Percentiles rank a stretch among this genome's conserved stretches.
Evolutionary conservation across 2,888 invertebrate genomes (phyloP).

Genomic region (Fabriciana adippe): DNA sequence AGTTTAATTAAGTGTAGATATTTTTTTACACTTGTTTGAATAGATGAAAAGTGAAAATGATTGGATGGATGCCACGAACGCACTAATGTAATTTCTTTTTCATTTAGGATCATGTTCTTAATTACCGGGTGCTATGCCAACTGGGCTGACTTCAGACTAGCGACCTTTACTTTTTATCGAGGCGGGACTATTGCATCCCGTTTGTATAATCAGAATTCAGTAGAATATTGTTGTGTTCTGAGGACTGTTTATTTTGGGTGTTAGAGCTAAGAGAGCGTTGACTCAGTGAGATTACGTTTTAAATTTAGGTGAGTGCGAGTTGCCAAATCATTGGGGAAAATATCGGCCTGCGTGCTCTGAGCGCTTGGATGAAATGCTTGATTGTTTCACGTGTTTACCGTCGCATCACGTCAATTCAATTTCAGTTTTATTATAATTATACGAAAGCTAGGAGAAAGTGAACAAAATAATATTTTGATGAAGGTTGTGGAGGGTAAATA

Average conservation of each 20-base stretch:
- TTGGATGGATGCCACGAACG: slow-evolving; percentile 20
- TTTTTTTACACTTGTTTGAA: slow-evolving; percentile 13
- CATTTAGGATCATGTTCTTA: slow-evolving; percentile 19
- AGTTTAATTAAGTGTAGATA: neutral
- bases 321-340: slow-evolving; percentile 80
- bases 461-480: too few relatives aligned
- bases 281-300: slow-evolving; percentile 80
- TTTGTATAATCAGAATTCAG: slow-evolving; percentile 62
- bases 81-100: slow-evolving; percentile 23
- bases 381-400: slow-evolving; percentile 44
- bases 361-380: slow-evolving; percentile 55
- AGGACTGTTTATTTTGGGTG: slow-evolving; percentile 73
- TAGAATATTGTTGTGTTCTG: slow-evolving; percentile 64
- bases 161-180: slow-evolving; percentile 11
- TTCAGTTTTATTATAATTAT: too few relatives aligned
- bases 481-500: too few relatives aligned
- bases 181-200: slow-evolving; percentile 28
- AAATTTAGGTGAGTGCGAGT: slow-evolving; percentile 78
- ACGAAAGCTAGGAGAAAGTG: too few relatives aligned
- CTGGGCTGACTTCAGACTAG: slow-evolving; percentile 9
- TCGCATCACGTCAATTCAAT: neutral
- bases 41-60: slow-evolving; percentile 38
- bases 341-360: slow-evolving; percentile 55
- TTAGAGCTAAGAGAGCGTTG: slow-evolving; percentile 75
- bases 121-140: slow-evolving; percentile 21